Evolutionary conservation across 2,797 vertebrate species (phyloP).

Genomic region (Macroramphosus scolopax): DNA sequence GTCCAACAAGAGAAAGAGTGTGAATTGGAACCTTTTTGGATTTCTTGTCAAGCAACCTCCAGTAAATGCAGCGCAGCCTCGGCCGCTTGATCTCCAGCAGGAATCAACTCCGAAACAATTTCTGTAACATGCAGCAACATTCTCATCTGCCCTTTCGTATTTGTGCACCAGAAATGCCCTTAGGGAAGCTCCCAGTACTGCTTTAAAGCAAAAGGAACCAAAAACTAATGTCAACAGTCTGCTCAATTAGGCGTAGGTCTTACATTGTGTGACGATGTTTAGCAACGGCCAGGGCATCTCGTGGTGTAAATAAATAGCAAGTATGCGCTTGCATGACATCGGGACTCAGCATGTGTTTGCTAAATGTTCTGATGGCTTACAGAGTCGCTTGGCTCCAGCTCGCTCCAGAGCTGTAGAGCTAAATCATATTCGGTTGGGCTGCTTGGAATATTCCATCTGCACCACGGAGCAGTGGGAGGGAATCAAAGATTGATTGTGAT

Average conservation of each 20-base stretch:
- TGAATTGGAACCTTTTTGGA: constrained; percentile 22
- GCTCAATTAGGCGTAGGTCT: constrained; percentile 51
- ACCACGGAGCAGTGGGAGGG: constrained; percentile 26
- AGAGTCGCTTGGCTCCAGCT: constrained; percentile 51
- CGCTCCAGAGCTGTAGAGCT: constrained; percentile 18
- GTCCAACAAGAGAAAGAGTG: constrained; percentile 20
- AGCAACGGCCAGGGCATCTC: constrained; percentile 41
- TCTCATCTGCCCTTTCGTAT: constrained; percentile 43
- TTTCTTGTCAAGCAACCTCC: constrained; percentile 49
- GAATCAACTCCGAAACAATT: constrained; percentile 37
- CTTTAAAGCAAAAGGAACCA: constrained; percentile 35
- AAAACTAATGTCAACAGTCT: constrained; percentile 36
- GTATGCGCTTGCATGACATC: constrained; percentile 54
- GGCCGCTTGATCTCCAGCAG: constrained; percentile 24
- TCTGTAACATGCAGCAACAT: constrained; percentile 27
- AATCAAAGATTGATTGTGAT: constrained; percentile 42
- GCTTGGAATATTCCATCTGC: constrained; percentile 59
- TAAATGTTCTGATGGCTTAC: constrained; percentile 65
- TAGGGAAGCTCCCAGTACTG: constrained; percentile 30
- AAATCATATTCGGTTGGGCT: constrained; percentile 32
- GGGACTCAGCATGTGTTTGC: constrained; percentile 58
- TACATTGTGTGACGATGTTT: constrained; percentile 34
- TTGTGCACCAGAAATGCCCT: constrained; percentile 41
- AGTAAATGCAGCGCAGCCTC: constrained; percentile 42
- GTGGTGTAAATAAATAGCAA: constrained; percentile 52